Conservation (phyloP, 2,797 vertebrate species). For the Manis crassicaudata region DNA sequence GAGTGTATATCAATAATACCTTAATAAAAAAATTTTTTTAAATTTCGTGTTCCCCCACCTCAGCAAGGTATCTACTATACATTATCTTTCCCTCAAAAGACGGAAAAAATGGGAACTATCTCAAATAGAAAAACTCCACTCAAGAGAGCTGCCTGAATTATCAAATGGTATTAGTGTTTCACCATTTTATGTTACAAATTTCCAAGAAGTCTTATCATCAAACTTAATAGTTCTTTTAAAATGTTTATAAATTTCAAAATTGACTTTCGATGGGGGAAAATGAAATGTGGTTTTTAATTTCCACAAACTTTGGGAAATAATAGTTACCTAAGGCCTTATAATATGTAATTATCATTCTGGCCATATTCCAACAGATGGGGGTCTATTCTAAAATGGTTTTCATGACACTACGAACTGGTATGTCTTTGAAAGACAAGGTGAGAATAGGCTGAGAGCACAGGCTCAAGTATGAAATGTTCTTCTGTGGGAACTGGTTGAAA, state of each 20-base stretch:
- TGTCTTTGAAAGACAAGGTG: background rate
- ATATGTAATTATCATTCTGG: slow-evolving; percentile 13
- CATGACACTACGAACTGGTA: background rate
- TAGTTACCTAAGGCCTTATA: background rate
- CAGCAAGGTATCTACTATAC: background rate
- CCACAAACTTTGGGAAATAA: slow-evolving; percentile 28
- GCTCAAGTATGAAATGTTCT: background rate
- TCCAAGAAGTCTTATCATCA: background rate
- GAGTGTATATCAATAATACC: no score
- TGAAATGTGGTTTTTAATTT: background rate
- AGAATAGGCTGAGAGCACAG: background rate
- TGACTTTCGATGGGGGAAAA: background rate
- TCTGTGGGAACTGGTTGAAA: background rate
- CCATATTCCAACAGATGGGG: background rate
- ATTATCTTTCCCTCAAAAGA: background rate
- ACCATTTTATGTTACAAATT: background rate
- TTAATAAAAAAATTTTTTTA: no score
- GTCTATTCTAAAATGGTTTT: background rate
- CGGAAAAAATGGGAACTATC: background rate
- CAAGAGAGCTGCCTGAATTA: background rate
- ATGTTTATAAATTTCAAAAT: slow-evolving; percentile 4
- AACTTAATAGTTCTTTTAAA: background rate
- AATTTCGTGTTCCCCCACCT: background rate
- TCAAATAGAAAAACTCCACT: slow-evolving; percentile 41
- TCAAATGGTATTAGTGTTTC: background rate